phyloP scores from a whole-genome alignment of 2,797 vertebrate species.

The Acanthopagrus latus region DNA sequence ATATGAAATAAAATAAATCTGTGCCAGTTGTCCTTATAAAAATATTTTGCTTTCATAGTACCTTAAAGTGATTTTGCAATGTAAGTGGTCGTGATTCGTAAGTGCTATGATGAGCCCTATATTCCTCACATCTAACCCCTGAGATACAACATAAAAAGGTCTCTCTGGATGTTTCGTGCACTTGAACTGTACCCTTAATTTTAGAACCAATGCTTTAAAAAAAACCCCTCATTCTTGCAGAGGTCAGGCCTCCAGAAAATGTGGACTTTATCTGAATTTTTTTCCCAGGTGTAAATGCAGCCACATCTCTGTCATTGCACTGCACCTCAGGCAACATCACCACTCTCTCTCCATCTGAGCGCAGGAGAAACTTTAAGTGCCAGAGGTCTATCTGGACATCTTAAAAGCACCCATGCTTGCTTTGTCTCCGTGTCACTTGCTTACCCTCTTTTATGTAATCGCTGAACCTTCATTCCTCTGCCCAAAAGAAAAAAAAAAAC shows the following conservation, averaged over 20 bases:
- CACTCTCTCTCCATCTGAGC: slow-evolving; percentile 50
- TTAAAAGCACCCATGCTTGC: slow-evolving; percentile 60
- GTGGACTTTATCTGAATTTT: slow-evolving; percentile 43
- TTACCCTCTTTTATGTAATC: slow-evolving; percentile 45
- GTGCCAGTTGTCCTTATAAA: not conserved
- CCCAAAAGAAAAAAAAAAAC: slow-evolving; percentile 36
- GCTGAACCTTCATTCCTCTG: slow-evolving; percentile 19
- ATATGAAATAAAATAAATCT: slow-evolving; percentile 28
- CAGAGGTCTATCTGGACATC: slow-evolving; percentile 58
- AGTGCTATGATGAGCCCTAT: slow-evolving; percentile 33
- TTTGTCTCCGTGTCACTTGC: slow-evolving; percentile 47
- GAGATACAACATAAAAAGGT: slow-evolving; percentile 38
- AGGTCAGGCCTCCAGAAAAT: slow-evolving; percentile 51
- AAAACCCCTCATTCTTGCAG: slow-evolving; percentile 44
- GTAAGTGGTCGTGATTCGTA: slow-evolving; percentile 37
- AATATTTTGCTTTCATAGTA: slow-evolving; percentile 5
- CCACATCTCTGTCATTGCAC: slow-evolving; percentile 61
- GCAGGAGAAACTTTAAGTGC: slow-evolving; percentile 55
- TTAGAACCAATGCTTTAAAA: slow-evolving; percentile 55
- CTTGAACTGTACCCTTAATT: slow-evolving; percentile 59
- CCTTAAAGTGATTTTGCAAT: slow-evolving; percentile 16
- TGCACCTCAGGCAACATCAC: slow-evolving; percentile 53
- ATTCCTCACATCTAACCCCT: slow-evolving; percentile 35
- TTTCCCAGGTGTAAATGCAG: slow-evolving; percentile 64
- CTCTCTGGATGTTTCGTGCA: slow-evolving; percentile 55